These are phyloP conservation scores for Anoura caudifer DNA, from an alignment of 2,113 vertebrate genomes.

Conservation along the genomic window DNA sequence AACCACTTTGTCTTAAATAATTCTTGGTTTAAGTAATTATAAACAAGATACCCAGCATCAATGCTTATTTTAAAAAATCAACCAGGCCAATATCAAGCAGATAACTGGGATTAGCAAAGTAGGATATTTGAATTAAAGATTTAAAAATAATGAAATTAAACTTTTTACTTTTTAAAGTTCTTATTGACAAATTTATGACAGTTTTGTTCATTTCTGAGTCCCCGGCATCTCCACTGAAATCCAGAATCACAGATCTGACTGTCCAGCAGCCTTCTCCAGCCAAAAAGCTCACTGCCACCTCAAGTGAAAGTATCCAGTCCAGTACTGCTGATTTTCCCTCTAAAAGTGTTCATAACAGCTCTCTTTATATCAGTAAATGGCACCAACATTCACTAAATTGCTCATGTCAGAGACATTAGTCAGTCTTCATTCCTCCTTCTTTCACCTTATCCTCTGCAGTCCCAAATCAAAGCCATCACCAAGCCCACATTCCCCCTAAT, in stretches of 20 bases:
- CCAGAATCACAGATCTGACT: neutral
- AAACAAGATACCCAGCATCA: neutral
- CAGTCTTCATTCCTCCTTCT: neutral
- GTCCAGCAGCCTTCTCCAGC: neutral
- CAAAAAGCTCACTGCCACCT: neutral
- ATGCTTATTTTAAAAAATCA: neutral
- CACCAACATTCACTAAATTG: neutral
- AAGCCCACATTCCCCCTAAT: neutral
- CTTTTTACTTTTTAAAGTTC: neutral
- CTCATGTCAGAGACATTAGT: neutral
- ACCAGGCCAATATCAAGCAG: neutral
- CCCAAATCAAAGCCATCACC: neutral
- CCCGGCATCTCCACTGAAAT: neutral
- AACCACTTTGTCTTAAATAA: neutral
- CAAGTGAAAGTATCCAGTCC: neutral
- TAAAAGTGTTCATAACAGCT: neutral
- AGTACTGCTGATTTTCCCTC: neutral
- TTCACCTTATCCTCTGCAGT: neutral
- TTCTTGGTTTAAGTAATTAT: slow-evolving; percentile 1
- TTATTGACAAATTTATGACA: neutral
- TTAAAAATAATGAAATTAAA: neutral
- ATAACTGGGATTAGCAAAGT: neutral
- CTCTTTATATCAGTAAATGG: neutral
- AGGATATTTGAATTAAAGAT: neutral
- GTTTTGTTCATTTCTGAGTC: neutral